Evolutionary conservation across 2,888 invertebrate genomes (phyloP), one percentile per base, ranked within the genome.

Genomic region (Loripinus fragilis): DNA sequence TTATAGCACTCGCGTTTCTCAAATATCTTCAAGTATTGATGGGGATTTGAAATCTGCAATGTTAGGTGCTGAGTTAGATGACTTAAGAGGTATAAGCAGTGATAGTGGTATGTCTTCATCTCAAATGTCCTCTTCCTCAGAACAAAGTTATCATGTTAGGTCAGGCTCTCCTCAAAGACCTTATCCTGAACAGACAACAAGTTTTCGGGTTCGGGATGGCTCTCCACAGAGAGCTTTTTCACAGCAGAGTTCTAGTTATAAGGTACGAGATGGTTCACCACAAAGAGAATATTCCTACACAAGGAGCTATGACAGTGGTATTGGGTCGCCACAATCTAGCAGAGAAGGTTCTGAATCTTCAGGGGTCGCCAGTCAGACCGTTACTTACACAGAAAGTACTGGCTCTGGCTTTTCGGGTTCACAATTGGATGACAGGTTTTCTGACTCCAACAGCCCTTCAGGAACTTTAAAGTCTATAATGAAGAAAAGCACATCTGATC

Each of bases 401-500:
- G 41, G 64, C 45, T 30, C 65, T 45, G 65, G 64, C 41, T 64
- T 66, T 35, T 60, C 60, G 45, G 50, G 74, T 74, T 52, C 74
- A 42, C 60, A 25, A 66, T 76, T 48, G 45, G 74, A 38, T 74
- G 68, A 66, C 10, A 48, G 17, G 70, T 52, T 70, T 28, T 74
- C 79, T 10, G 81, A 76, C 15, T 35, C 45, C 3, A 65, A 68
- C 25, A 79, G 77, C 68, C 73, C 73, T 20, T 67, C 76, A 42
- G 81, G 80, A 23, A 79, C 81, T 23, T 74, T 87, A 0, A 91
- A 88, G 71, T 92, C 92, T 20, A 91, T 90, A 74, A 92, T 93
- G 89, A 93, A 92, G 86, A 88, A 89, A 64, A 87, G 87, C 28
- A 81, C 74, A 66, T 81, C 88, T 5, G 87, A 87, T 25, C 80